Base-by-base conservation (phyloP, 1,140 invertebrate species). In the Ridgeia piscesae region DNA sequence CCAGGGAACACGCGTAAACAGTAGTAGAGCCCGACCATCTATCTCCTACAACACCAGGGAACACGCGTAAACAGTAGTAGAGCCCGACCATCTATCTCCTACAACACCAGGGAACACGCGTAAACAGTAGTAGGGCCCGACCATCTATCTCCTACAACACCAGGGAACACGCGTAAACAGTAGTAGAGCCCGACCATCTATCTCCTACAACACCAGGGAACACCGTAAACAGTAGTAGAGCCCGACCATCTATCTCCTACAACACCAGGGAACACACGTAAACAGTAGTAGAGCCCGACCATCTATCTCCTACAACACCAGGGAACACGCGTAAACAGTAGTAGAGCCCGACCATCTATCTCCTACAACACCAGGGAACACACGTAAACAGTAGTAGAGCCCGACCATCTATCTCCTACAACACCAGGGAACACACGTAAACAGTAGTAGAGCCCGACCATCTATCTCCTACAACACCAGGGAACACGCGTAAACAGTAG, bases 61-160 rank as follows among this genome's bases (percentile, higher is more conserved):
- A 89, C n/a, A 34, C 33, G 21, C 11, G 42, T 42, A 42, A 98
- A 95, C 94, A 98, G 96, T 89, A 98, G 96, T 94, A 98, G 97
- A 0, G 98, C 97, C 94, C 97, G 96, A 0, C 98, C 97, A 94
- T 98, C 97, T 89, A 98, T 97, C 95, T 98, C 97, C 96, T 97
- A 93, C 35, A 92, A 94, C 93, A 58, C 35, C 35, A 92, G 92
- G 35, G 21, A 77, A 11, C 17, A 77, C 8, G 95, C 94, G 97
- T 97, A 88, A 98, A 95, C 94, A 98, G 96, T 89, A 98, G 96
- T 94, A 98, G 97, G 0, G 98, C 97, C 94, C 97, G 96, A 0
- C 98, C 97, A 94, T 98, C 97, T 89, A 98, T 97, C 95, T 98
- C 97, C 96, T 97, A 93, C 34, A 92, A 94, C 93, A 58, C 42